Percentiles rank a stretch among this genome's conserved stretches.
These are phyloP conservation scores for Nannospalax galili DNA, from an alignment of 2,113 vertebrate species.

Conservation along the genomic window DNA sequence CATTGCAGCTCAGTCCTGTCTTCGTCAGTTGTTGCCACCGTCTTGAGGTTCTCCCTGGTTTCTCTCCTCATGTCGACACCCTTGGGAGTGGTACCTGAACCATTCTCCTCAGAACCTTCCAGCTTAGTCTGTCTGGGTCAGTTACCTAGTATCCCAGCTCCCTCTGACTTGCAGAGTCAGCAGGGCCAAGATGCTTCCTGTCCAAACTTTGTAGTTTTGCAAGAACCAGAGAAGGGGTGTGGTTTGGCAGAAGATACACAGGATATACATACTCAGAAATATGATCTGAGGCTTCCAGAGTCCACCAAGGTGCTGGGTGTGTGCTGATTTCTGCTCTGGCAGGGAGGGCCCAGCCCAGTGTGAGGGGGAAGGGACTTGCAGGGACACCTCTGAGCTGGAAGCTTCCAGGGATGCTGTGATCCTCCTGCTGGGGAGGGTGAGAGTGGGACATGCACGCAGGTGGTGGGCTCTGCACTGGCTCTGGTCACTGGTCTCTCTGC, in stretches of 20 bases:
- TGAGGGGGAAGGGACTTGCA: background rate
- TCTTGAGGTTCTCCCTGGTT: background rate
- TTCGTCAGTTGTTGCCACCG: background rate
- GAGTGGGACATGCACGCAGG: background rate
- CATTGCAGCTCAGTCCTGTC: background rate
- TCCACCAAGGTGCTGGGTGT: background rate
- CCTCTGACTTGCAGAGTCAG: background rate
- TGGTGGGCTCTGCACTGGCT: background rate
- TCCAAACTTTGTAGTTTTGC: background rate
- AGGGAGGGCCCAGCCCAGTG: background rate
- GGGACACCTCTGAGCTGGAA: background rate
- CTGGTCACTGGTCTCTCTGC: background rate
- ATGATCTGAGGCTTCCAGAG: background rate
- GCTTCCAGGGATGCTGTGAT: background rate
- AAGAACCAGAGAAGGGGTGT: background rate
- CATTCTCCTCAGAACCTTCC: too few species aligned
- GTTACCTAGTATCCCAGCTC: background rate
- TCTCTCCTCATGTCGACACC: background rate
- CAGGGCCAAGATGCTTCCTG: background rate
- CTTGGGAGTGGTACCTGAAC: background rate
- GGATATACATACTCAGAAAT: too few species aligned
- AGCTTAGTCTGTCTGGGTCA: background rate
- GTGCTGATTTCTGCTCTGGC: background rate
- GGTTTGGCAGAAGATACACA: background rate
- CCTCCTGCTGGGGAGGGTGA: background rate